Conservation (phyloP, 2,888 invertebrate genomes). For the Synanthedon myopaeformis region DNA sequence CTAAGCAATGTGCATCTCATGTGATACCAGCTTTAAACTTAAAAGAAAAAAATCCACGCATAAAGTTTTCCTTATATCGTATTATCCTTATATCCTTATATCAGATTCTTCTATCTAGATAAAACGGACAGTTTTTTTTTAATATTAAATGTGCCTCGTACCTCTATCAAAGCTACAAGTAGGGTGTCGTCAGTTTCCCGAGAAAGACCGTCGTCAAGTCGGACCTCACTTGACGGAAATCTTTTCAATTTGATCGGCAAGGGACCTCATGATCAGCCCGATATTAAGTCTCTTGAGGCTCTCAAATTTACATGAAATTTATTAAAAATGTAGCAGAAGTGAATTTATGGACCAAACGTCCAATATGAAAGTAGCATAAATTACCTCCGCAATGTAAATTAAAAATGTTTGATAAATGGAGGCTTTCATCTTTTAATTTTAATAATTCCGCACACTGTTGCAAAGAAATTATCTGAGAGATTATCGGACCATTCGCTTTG, state of each 20-base stretch:
- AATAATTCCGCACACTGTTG: not conserved
- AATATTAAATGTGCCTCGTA: conserved; percentile 43
- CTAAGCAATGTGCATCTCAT: too few species aligned
- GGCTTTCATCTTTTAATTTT: not conserved
- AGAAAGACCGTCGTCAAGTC: conserved; percentile 58
- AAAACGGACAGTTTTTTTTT: conserved; percentile 11
- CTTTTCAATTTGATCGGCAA: conserved; percentile 51
- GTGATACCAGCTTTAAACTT: too few species aligned
- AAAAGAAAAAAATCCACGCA: too few species aligned
- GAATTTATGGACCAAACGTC: conserved; percentile 9
- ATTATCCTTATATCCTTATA: too few species aligned
- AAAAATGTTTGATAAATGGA: conserved; percentile 8
- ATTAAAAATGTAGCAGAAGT: conserved; percentile 47
- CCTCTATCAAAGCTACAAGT: conserved; percentile 42
- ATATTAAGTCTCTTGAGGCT: conserved; percentile 46
- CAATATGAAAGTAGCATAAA: conserved; percentile 30
- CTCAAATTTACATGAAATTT: conserved; percentile 62
- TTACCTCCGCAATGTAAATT: conserved; percentile 17
- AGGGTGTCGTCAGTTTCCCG: conserved; percentile 33
- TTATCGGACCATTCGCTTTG: not conserved
- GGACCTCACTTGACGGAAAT: conserved; percentile 48
- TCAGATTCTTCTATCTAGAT: too few species aligned
- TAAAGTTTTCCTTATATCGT: too few species aligned
- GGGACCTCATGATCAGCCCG: conserved; percentile 36
- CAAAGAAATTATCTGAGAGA: not conserved